phyloP scores from a whole-genome alignment of 2,888 invertebrate genomes.

The Hermaeophaga mercurialis region DNA sequence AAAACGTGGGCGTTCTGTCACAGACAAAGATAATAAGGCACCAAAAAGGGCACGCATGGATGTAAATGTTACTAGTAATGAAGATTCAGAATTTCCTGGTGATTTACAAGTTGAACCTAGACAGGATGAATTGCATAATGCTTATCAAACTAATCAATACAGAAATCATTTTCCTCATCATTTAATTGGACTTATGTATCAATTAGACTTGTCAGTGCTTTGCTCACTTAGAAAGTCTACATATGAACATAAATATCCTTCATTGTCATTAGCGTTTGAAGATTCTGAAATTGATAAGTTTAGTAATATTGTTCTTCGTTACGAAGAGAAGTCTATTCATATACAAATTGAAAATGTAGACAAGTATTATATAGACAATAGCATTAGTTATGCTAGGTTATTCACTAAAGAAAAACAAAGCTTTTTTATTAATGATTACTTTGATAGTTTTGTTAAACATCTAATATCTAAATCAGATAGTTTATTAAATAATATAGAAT shows the following conservation, averaged over 20 bases:
- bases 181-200: background rate
- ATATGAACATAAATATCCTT: background rate
- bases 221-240: background rate
- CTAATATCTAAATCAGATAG: background rate
- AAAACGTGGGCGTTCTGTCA: conserved; percentile 8
- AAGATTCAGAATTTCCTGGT: background rate
- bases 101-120: background rate
- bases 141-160: background rate
- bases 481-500: background rate
- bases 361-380: background rate
- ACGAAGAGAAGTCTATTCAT: background rate
- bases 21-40: conserved; percentile 6
- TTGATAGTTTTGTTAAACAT: background rate
- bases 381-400: background rate
- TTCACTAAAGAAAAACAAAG: background rate
- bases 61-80: background rate
- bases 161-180: background rate
- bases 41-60: conserved; percentile 3
- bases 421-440: background rate
- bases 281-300: background rate
- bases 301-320: background rate
- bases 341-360: background rate
- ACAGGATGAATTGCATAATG: background rate
- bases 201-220: background rate
- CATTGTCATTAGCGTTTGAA: background rate